Conservation (phyloP, 2,888 invertebrate genomes). For the Agriopis leucophaearia region DNA sequence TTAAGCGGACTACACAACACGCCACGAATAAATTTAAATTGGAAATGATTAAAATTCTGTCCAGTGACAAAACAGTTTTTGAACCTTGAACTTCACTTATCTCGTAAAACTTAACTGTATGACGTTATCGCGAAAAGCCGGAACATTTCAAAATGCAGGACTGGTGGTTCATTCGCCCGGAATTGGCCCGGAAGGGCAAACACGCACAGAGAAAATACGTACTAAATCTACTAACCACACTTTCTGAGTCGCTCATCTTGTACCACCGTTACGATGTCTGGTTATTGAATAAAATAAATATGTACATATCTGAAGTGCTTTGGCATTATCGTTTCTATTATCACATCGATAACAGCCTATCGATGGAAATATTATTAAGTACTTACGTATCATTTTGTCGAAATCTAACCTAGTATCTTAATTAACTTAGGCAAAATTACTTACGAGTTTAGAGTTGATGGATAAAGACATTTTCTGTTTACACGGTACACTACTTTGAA, state of each 20-base stretch:
- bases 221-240: slow-evolving; percentile 61
- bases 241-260: slow-evolving; percentile 56
- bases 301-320: slow-evolving; percentile 5
- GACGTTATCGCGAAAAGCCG: slow-evolving; percentile 29
- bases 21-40: slow-evolving; percentile 3
- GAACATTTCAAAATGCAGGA: slow-evolving; percentile 20
- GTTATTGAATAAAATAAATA: slow-evolving; percentile 22
- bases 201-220: slow-evolving; percentile 25
- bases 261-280: slow-evolving; percentile 4
- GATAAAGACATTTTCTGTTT: slow-evolving; percentile 52
- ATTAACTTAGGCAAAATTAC: slow-evolving; percentile 43
- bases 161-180: not conserved
- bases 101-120: slow-evolving; percentile 19
- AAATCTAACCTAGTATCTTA: slow-evolving; percentile 18
- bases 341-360: slow-evolving; percentile 24
- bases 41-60: slow-evolving; percentile 22
- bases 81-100: slow-evolving; percentile 48
- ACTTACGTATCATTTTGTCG: not conserved
- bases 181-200: slow-evolving; percentile 7
- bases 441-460: slow-evolving; percentile 61
- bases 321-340: slow-evolving; percentile 25
- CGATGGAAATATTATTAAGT: not conserved
- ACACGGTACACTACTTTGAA: not conserved
- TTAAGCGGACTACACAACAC: slow-evolving; percentile 37
- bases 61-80: slow-evolving; percentile 39